Evolutionary conservation across 1,140 invertebrate genomes (phyloP).

Genomic region (Zaprionus africanus): DNA sequence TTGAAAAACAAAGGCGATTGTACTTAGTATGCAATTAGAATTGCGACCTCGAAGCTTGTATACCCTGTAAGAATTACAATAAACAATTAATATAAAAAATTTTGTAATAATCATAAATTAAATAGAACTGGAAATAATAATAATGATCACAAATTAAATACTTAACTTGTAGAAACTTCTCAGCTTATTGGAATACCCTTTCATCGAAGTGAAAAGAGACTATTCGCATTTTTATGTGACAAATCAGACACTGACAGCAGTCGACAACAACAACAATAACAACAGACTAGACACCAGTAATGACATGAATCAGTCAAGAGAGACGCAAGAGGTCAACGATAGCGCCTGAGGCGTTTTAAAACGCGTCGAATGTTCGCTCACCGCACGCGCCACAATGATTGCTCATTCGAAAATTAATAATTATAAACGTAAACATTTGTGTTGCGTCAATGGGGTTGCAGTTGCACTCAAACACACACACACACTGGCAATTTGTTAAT

Average conservation of each 20-base stretch:
- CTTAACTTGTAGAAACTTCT: not conserved
- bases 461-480: constrained; percentile 11
- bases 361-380: constrained; percentile 63
- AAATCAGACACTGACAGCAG: constrained; percentile 18
- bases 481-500: constrained; percentile 69
- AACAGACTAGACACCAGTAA: constrained; percentile 14
- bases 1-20: not conserved
- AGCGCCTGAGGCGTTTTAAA: constrained; percentile 53
- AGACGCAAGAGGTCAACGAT: constrained; percentile 10
- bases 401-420: constrained; percentile 53
- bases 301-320: constrained; percentile 67
- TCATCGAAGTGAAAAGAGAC: not conserved
- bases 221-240: constrained; percentile 19
- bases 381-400: constrained; percentile 77
- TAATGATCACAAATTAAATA: no score
- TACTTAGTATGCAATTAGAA: not conserved
- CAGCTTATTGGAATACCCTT: not conserved
- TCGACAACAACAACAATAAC: constrained; percentile 5
- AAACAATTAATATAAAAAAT: not conserved
- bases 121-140: no score
- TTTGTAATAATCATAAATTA: no score
- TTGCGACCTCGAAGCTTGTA: not conserved
- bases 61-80: not conserved
- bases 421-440: constrained; percentile 77
- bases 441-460: constrained; percentile 57